Conservation (phyloP, 2,113 vertebrate genomes). For the Oxyruncus cristatus region DNA sequence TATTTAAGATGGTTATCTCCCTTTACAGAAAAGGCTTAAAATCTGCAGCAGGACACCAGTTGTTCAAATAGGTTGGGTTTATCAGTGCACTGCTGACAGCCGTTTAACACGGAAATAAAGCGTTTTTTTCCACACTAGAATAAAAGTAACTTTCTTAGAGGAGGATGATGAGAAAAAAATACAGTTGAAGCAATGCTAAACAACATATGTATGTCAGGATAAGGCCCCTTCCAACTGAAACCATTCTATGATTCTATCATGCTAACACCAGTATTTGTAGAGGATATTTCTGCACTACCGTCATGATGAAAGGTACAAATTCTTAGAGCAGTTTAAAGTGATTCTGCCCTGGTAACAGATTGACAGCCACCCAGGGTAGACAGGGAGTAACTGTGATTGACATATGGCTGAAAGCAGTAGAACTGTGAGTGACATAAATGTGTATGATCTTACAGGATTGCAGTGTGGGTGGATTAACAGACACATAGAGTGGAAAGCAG, state of each 20-base stretch:
- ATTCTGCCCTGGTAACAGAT: conserved; percentile 18
- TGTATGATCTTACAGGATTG: conserved; percentile 2
- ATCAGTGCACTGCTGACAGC: not conserved
- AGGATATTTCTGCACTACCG: conserved; percentile 10
- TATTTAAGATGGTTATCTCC: not conserved
- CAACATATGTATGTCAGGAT: not conserved
- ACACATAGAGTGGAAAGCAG: not conserved
- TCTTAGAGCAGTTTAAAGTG: conserved; percentile 4
- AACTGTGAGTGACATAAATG: conserved; percentile 22
- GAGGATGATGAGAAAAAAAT: not conserved
- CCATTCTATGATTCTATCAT: not conserved
- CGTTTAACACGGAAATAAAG: not conserved
- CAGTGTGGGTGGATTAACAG: conserved; percentile 27
- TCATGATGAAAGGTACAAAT: not conserved
- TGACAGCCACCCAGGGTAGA: conserved; percentile 18
- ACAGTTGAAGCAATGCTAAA: not conserved
- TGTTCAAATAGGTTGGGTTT: not conserved
- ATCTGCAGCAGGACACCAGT: not conserved
- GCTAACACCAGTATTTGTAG: not conserved
- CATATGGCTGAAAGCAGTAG: conserved; percentile 11
- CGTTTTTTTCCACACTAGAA: not conserved
- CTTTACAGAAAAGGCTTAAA: conserved; percentile 1
- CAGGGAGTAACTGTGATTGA: conserved; percentile 29
- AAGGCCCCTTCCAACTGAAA: not conserved
- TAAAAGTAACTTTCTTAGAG: not conserved